phyloP scores from a whole-genome alignment of 2,113 vertebrate species.

The Nothobranchius kuhntae region DNA sequence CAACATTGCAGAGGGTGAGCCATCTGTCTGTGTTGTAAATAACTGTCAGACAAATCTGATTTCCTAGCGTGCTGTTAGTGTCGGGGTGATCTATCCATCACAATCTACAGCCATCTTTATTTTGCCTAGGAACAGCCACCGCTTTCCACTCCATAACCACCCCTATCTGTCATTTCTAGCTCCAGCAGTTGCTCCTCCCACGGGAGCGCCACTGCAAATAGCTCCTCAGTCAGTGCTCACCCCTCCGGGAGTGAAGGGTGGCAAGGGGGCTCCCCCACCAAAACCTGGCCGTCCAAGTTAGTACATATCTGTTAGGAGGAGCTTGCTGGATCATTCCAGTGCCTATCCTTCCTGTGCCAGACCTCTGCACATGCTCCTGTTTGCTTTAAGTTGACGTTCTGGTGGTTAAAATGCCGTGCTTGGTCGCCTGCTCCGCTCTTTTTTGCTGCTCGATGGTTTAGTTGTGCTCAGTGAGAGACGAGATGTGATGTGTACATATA shows the following conservation, averaged over 20 bases:
- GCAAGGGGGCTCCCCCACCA: constrained; percentile 74
- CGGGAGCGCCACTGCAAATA: constrained; percentile 70
- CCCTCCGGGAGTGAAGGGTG: constrained; percentile 74
- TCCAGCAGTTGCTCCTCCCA: constrained; percentile 60
- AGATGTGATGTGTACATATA: constrained; percentile 30
- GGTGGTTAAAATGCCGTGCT: constrained; percentile 40
- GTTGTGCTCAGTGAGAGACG: constrained; percentile 19
- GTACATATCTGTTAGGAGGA: constrained; percentile 69
- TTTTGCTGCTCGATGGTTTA: constrained; percentile 47
- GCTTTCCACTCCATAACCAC: constrained; percentile 46
- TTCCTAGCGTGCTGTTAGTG: constrained; percentile 42
- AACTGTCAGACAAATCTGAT: constrained; percentile 56
- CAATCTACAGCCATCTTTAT: constrained; percentile 43
- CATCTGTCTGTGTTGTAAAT: constrained; percentile 46
- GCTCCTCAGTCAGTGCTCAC: constrained; percentile 76
- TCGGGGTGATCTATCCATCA: constrained; percentile 50
- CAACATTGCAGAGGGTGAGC: constrained; percentile 90
- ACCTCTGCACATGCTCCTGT: constrained; percentile 35
- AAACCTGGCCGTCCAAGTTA: constrained; percentile 79
- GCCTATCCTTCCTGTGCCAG: constrained; percentile 1
- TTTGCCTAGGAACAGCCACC: constrained; percentile 33
- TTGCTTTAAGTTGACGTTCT: constrained; percentile 41
- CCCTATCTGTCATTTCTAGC: constrained; percentile 79
- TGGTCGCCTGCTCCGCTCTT: constrained; percentile 46
- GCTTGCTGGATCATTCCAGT: constrained; percentile 46